Conservation (phyloP, 2,888 invertebrate genomes). For the Trachelus tabidus region DNA sequence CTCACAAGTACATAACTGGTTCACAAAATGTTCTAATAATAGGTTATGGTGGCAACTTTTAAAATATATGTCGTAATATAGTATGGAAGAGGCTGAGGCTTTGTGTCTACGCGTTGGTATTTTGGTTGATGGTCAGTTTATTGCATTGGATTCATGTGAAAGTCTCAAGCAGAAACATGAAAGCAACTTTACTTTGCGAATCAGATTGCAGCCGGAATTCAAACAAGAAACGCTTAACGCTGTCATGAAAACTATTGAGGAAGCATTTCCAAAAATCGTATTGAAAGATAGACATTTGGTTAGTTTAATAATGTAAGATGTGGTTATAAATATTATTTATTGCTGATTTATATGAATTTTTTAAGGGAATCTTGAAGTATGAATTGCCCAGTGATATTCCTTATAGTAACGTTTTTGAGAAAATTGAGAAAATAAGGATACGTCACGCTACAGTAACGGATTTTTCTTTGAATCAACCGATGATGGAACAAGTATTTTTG, state of each 20-base stretch:
- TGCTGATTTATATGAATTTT: neutral
- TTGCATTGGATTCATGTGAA: conserved; percentile 29
- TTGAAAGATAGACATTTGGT: conserved; percentile 30
- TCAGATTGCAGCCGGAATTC: conserved; percentile 21
- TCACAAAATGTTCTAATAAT: neutral
- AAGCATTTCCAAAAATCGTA: conserved; percentile 22
- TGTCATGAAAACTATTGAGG: conserved; percentile 25
- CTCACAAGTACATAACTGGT: conserved; percentile 24
- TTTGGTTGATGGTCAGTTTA: conserved; percentile 30
- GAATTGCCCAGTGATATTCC: conserved; percentile 24
- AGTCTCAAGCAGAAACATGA: conserved; percentile 27
- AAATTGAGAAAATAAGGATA: conserved; percentile 24
- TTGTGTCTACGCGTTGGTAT: conserved; percentile 34
- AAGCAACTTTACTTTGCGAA: conserved; percentile 25
- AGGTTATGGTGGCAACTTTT: neutral
- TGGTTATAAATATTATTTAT: neutral
- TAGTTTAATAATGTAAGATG: conserved; percentile 1
- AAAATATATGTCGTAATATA: conserved; percentile 2
- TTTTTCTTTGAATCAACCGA: conserved; percentile 33
- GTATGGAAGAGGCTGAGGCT: conserved; percentile 33
- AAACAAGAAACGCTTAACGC: conserved; percentile 16
- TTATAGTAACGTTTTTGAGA: conserved; percentile 22
- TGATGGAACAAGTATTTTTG: conserved; percentile 33
- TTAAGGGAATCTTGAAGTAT: conserved; percentile 30
- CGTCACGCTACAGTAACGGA: conserved; percentile 27